Percentiles rank a stretch among this genome's conserved stretches.
Conservation (phyloP, 2,888 invertebrate genomes). For the Tetrapedia diversipes region DNA sequence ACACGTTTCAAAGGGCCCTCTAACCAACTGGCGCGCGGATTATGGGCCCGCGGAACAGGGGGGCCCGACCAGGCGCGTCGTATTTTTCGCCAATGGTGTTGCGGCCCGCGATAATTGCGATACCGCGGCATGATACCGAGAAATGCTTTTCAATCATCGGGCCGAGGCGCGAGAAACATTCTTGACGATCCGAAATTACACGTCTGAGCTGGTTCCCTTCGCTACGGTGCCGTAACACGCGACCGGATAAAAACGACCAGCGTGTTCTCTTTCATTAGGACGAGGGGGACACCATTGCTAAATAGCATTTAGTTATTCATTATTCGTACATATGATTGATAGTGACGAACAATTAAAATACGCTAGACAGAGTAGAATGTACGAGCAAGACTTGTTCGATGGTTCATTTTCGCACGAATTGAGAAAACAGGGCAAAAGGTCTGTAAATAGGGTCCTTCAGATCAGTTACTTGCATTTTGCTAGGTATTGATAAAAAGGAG, state of each 20-base stretch:
- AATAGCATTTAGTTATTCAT: too few relatives aligned
- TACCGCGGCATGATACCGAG: conserved; percentile 42
- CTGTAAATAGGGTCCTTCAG: too few relatives aligned
- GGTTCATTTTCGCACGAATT: too few relatives aligned
- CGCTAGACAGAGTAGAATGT: too few relatives aligned
- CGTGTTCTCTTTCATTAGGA: background rate
- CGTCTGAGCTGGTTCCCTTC: conserved; percentile 27
- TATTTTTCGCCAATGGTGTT: conserved; percentile 27
- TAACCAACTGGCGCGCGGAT: conserved; percentile 14
- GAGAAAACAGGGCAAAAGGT: too few relatives aligned
- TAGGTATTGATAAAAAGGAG: too few relatives aligned
- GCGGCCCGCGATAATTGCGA: conserved; percentile 46
- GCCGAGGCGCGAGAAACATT: conserved; percentile 47
- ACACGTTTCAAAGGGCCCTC: conserved; percentile 36
- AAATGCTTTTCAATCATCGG: conserved; percentile 57
- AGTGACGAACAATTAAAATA: too few relatives aligned
- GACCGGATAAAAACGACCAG: conserved; percentile 39
- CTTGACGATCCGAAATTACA: conserved; percentile 52
- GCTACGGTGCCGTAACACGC: conserved; percentile 37
- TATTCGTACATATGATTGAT: too few relatives aligned
- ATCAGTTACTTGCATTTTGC: too few relatives aligned
- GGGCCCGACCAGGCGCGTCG: background rate
- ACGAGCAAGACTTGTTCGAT: too few relatives aligned
- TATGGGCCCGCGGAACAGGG: conserved; percentile 25
- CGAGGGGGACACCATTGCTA: too few relatives aligned